A percentile compares a stretch with the other conserved stretches of the same genome.
Evolutionary conservation across 2,113 vertebrate genomes (phyloP).

Genomic region (Tympanuchus pallidicinctus): DNA sequence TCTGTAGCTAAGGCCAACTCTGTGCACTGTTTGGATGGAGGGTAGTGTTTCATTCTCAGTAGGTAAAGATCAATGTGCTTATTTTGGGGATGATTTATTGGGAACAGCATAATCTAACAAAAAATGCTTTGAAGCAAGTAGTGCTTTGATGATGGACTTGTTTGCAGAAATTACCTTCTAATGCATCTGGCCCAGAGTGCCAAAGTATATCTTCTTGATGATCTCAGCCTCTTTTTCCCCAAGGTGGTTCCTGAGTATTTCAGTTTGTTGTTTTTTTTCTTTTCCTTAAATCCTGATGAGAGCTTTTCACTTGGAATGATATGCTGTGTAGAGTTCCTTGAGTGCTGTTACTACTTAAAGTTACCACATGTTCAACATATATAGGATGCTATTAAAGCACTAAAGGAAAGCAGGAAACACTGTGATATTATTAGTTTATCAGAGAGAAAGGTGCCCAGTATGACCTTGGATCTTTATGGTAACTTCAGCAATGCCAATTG

Average conservation of each 20-base stretch:
- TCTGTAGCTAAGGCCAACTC: not conserved
- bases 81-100: not conserved
- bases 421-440: not conserved
- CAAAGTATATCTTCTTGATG: not conserved
- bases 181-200: not conserved
- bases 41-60: not conserved
- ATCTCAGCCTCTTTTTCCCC: not conserved
- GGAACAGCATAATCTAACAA: not conserved
- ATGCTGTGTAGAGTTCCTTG: not conserved
- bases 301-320: not conserved
- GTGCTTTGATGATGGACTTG: not conserved
- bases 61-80: not conserved
- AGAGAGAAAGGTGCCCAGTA: not conserved
- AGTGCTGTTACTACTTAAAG: not conserved
- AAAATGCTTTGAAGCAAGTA: not conserved
- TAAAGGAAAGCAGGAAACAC: constrained; percentile 4
- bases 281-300: not conserved
- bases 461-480: not conserved
- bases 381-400: not conserved
- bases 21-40: not conserved
- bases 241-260: not conserved
- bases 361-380: not conserved
- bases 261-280: not conserved
- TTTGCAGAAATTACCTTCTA: not conserved
- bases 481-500: not conserved